Evolutionary conservation across 2,797 vertebrate genomes (phyloP), one percentile per base, ranked within the genome.

Genomic region (Rhabdomys pumilio): DNA sequence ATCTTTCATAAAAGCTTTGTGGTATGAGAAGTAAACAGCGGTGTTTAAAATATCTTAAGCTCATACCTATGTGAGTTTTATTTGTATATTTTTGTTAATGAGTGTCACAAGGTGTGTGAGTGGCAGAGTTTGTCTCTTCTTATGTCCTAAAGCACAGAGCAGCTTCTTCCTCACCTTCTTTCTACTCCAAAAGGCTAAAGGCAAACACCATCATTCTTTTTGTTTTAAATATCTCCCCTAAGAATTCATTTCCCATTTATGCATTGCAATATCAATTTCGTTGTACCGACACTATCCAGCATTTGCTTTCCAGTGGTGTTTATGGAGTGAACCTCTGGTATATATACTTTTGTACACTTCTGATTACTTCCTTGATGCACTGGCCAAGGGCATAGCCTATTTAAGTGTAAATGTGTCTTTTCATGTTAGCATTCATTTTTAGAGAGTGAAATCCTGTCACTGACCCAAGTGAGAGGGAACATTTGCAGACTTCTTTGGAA

Each of bases 401-500:
- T 93, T 73, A 84, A 34, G 26, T 53, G 89, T 92, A 94, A 86
- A 77, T 34, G 73, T 89, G 84, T 81, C 47, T 93, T 59, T 79
- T 83, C 20, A 1, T 57, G 65, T 77, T 38, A 59, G 6, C 12
- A 34, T 65, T 81, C 14, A 9, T 92, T 92, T 95, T 75, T 88
- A 15, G 24, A 10, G 1, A 84, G 83, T 13, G 57, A 12, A 14
- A 95, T 53, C 6, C 81, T 81, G 22, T 47, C 47, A 44, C 86
- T 63, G 34, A 2, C 0, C 89, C 19, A 26, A 90, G 53, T 76
- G 63, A 81, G 91, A 97, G 53, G n/a, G 84, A 29, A 90, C 72
- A 34, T 90, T 93, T 97, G 44, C 80, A 96, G 44, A 13, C 93
- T 87, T 81, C 41, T 96, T 94, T 96, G 84, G 84, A 97, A 96